Evolutionary conservation across 2,113 vertebrate genomes (phyloP), one percentile per base, ranked within the genome.

Genomic region (Alethe diademata): DNA sequence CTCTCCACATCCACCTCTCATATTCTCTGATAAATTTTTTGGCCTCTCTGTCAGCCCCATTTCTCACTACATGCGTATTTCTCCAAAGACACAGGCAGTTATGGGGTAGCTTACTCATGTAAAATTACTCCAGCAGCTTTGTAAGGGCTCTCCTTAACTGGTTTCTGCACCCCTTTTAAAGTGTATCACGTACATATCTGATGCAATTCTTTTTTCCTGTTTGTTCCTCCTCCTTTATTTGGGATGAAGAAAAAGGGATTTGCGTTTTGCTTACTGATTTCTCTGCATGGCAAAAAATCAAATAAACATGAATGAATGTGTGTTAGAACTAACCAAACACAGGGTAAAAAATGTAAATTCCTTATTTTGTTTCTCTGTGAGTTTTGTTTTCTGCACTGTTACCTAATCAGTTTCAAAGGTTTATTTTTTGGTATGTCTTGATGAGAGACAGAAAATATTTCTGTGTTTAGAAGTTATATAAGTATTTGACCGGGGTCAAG

Each of bases 401-500:
- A 16, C 40, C 31, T 60, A 35, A 43, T 48, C 10, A 43, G 40
- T 86, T 90, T 67, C 56, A 74, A 42, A 60, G 12, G 7, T 87
- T 92, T 90, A 51, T 25, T 4, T 82, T 88, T 94, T 69, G n/a
- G 6, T 70, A 85, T 95, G 56, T 91, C 57, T 87, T 84, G 35
- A 64, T 88, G 64, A 74, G 29, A 87, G 60, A 72, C 23, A n/a
- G 26, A 61, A 72, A 96, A 56, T 69, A 73, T 97, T 96, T 96
- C 79, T 94, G 57, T 97, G 62, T 61, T 95, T 89, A 78, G 69
- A 95, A 87, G 9, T 54, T 40, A 57, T 87, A 84, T 91, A 65
- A 96, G 50, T 96, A 96, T 98, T 97, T 97, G 93, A 97, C 89
- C 94, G 98, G 86, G 93, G 95, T 98, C 97, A 98, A 98, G 95